These are phyloP conservation scores for Leptocoma aspasia DNA, from an alignment of 2,113 vertebrate species.

Conservation along the genomic window DNA sequence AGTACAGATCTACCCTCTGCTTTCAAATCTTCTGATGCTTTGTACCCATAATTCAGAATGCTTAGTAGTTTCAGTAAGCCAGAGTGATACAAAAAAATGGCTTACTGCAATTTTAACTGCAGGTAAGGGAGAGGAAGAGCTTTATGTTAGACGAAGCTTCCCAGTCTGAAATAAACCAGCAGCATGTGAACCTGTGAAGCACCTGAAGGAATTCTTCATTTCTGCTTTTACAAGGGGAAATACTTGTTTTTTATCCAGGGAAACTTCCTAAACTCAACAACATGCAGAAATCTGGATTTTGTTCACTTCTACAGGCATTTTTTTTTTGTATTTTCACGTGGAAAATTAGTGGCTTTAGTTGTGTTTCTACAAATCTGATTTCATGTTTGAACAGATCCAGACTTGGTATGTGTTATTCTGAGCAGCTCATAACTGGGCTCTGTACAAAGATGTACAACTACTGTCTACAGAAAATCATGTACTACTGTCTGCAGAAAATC, in stretches of 20 bases:
- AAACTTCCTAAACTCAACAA: background rate
- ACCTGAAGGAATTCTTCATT: background rate
- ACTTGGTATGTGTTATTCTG: background rate
- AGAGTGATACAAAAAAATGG: background rate
- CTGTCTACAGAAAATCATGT: background rate
- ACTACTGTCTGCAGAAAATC: background rate
- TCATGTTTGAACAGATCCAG: background rate
- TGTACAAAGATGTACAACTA: background rate
- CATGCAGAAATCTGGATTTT: background rate
- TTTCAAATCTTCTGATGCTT: background rate
- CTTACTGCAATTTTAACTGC: background rate
- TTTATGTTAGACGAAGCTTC: background rate
- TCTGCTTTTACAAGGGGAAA: background rate
- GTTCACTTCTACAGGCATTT: background rate
- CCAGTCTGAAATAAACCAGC: background rate
- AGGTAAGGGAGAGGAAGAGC: background rate
- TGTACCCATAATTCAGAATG: background rate
- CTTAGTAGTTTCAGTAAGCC: background rate
- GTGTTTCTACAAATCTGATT: background rate
- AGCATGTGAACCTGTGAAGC: background rate
- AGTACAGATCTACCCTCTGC: background rate
- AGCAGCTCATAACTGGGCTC: background rate
- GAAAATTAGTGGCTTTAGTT: background rate
- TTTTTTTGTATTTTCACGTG: background rate
- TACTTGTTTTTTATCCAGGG: background rate